Base-by-base conservation (phyloP, 2,797 vertebrate genomes). In the Mormyrops boulengeri region DNA sequence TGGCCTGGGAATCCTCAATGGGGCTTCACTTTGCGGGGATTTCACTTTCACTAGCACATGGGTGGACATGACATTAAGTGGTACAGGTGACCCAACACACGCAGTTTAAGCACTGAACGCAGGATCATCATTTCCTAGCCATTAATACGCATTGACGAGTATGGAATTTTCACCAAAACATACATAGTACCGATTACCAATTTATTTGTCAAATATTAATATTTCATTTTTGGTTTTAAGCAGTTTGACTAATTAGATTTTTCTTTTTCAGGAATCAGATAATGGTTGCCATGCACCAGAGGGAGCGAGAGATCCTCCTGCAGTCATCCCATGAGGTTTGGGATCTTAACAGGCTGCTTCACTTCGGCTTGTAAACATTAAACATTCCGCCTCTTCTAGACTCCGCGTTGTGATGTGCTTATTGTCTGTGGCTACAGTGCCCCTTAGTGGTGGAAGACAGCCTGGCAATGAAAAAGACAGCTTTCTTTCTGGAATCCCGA, bases 401-500 rank as follows among this genome's bases (percentile, higher is more conserved):
- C 80, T 50, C 7, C 4, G 2, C 19, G 50, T 87, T 57, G 14
- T 19, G 50, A 26, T 1, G 50, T 49, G 4, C 17, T 17, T 62
- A 19, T 91, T 88, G 5, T 88, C 93, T 94, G 93, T 93, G 87
- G 85, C 93, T 92, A 91, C 55, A 95, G 93, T 95, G 95, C 95
- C 96, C 93, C 94, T 95, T 95, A 93, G 95, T 96, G 96, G 88
- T 88, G 11, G 14, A 38, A n/a, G 22, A 14, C 57, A 41, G 47
- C 47, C 7, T n/a, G 57, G 30, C 60, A 8, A 50, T 62, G 26
- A 30, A 57, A 87, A 30, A 34, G 26, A 17, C 52, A 57, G 52
- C 30, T 41, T 87, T 7, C 11, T 38, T 14, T 53, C 34, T 34
- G 85, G 2, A 26, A 52, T 14, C 7, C 49, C n/a, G 1, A 6